Evolutionary conservation across 2,797 vertebrate genomes (phyloP).

Genomic region (Tympanoctomys barrerae): DNA sequence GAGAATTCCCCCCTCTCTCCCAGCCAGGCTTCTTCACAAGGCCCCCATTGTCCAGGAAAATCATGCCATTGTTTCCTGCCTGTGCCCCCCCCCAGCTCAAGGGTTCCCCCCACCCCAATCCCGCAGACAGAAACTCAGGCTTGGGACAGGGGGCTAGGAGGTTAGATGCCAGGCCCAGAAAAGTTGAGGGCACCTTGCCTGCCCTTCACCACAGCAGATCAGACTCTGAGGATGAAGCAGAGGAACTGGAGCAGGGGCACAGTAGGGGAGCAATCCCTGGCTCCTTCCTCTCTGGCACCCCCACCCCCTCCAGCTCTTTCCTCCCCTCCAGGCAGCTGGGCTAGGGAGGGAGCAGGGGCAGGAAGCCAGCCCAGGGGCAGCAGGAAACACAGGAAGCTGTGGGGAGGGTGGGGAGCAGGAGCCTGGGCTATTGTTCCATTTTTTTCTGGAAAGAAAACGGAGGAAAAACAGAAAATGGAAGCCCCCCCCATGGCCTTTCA

Average conservation of each 20-base stretch:
- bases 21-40: constrained; percentile 81
- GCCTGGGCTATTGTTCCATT: constrained; percentile 84
- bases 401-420: constrained; percentile 82
- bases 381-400: constrained; percentile 83
- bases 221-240: constrained; percentile 58
- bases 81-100: constrained; percentile 42
- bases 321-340: constrained; percentile 81
- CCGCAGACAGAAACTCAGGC: constrained; percentile 72
- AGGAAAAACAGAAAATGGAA: constrained; percentile 82
- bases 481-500: constrained; percentile 71
- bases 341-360: constrained; percentile 78
- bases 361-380: constrained; percentile 82
- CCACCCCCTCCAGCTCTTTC: constrained; percentile 74
- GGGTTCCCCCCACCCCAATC: constrained; percentile 72
- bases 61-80: constrained; percentile 84
- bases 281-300: constrained; percentile 75
- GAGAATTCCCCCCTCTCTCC: constrained; percentile 83
- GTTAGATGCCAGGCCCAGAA: constrained; percentile 58
- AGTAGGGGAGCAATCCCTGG: constrained; percentile 45
- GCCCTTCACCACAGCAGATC: constrained; percentile 1
- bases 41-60: constrained; percentile 85
- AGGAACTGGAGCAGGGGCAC: not conserved
- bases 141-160: constrained; percentile 67
- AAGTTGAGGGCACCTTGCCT: constrained; percentile 53
- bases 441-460: constrained; percentile 82